Evolutionary conservation across 2,888 invertebrate species (phyloP).

Genomic region (Hemaris fuciformis): DNA sequence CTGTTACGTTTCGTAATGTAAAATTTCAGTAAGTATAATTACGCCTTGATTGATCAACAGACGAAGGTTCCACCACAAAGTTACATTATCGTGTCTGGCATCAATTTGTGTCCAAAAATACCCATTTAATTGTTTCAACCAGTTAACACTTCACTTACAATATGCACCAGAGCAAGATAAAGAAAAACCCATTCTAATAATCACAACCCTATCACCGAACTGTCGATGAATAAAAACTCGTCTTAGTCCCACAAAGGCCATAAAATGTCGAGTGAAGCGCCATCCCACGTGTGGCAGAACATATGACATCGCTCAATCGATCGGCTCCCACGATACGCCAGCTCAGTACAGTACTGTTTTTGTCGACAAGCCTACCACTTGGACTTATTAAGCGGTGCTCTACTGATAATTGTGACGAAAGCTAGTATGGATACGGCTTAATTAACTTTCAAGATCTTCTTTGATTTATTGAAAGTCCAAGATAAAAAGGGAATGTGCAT

Average conservation of each 20-base stretch:
- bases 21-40: too few species aligned
- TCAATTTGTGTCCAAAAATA: too few species aligned
- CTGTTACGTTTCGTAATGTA: too few species aligned
- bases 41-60: too few species aligned
- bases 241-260: background rate
- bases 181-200: background rate
- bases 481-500: too few species aligned
- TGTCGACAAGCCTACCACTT: conserved; percentile 68
- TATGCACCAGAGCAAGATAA: too few species aligned
- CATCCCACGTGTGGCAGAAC: background rate
- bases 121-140: too few species aligned
- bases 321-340: conserved; percentile 28
- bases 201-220: background rate
- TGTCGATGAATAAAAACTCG: background rate
- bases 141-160: too few species aligned
- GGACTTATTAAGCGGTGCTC: conserved; percentile 69
- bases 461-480: too few species aligned
- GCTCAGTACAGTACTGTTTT: background rate
- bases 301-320: conserved; percentile 1
- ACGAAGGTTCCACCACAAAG: too few species aligned
- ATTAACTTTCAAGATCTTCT: too few species aligned
- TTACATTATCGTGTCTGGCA: too few species aligned
- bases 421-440: conserved; percentile 48
- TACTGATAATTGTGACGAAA: conserved; percentile 31
- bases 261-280: conserved; percentile 8